Conservation (phyloP, 2,888 invertebrate species). For the Bembecia ichneumoniformis region DNA sequence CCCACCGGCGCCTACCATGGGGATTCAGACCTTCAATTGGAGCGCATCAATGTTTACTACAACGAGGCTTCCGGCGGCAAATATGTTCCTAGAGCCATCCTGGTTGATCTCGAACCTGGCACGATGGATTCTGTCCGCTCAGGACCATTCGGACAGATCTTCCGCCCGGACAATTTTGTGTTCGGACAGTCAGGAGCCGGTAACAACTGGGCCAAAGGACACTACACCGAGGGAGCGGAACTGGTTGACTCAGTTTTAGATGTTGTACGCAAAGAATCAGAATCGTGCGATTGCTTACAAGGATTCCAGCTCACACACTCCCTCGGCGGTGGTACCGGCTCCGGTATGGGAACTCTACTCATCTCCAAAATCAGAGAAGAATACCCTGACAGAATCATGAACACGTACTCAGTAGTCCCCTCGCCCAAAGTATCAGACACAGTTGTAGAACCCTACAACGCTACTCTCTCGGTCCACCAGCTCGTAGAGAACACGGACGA, state of each 20-base stretch:
- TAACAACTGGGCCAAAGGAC: constrained; percentile 77
- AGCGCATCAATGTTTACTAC: constrained; percentile 96
- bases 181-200: constrained; percentile 76
- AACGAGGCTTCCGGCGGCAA: constrained; percentile 85
- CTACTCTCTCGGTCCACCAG: constrained; percentile 88
- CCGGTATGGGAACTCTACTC: constrained; percentile 78
- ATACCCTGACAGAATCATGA: constrained; percentile 92
- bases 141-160: constrained; percentile 80
- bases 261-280: constrained; percentile 88
- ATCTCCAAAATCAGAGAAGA: constrained; percentile 93
- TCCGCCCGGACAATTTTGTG: constrained; percentile 83
- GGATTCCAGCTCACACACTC: constrained; percentile 92
- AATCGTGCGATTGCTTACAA: constrained; percentile 92
- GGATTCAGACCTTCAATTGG: constrained; percentile 91
- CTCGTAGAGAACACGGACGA: constrained; percentile 92
- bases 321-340: constrained; percentile 67
- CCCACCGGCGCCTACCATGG: constrained; percentile 91
- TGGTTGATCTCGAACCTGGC: constrained; percentile 59
- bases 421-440: constrained; percentile 86
- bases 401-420: constrained; percentile 87
- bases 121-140: constrained; percentile 79
- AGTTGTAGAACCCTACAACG: constrained; percentile 83
- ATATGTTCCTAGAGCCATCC: constrained; percentile 59
- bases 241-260: constrained; percentile 83
- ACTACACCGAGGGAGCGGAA: constrained; percentile 79